phyloP scores from a whole-genome alignment of 1,140 invertebrate genomes.

The Drosophila sproati region DNA sequence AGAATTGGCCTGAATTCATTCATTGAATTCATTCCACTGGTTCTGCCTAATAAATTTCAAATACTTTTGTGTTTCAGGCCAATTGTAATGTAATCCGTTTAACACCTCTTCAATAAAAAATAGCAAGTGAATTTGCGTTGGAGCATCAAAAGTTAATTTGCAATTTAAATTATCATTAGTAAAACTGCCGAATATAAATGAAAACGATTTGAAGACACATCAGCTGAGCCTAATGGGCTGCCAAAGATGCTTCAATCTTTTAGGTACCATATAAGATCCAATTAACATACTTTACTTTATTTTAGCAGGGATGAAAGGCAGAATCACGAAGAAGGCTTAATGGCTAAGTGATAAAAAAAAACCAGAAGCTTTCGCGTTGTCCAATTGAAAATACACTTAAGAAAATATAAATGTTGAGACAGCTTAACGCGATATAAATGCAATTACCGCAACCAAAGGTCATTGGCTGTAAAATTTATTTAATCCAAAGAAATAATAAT shows the following conservation, averaged over 20 bases:
- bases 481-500: slow-evolving; percentile 1
- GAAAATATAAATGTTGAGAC: slow-evolving; percentile 1
- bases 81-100: neutral
- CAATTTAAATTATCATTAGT: slow-evolving; percentile 54
- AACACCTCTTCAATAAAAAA: slow-evolving; percentile 1
- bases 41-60: too few species aligned
- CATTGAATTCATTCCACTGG: too few species aligned
- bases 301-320: too few species aligned
- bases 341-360: neutral
- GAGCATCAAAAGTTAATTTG: slow-evolving; percentile 45
- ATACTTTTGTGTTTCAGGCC: neutral
- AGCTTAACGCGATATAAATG: slow-evolving; percentile 41
- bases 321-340: slow-evolving; percentile 12
- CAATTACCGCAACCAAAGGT: slow-evolving; percentile 37
- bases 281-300: too few species aligned
- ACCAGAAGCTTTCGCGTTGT: neutral
- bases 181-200: slow-evolving; percentile 17
- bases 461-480: slow-evolving; percentile 41
- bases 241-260: slow-evolving; percentile 3
- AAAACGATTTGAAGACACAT: slow-evolving; percentile 49
- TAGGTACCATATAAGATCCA: neutral
- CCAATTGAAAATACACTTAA: slow-evolving; percentile 13
- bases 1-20: too few species aligned
- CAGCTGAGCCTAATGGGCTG: neutral
- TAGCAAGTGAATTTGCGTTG: slow-evolving; percentile 24